Evolutionary conservation across 1,140 invertebrate genomes (phyloP), one percentile per base, ranked within the genome.

Genomic region (Trichonephila inaurata): DNA sequence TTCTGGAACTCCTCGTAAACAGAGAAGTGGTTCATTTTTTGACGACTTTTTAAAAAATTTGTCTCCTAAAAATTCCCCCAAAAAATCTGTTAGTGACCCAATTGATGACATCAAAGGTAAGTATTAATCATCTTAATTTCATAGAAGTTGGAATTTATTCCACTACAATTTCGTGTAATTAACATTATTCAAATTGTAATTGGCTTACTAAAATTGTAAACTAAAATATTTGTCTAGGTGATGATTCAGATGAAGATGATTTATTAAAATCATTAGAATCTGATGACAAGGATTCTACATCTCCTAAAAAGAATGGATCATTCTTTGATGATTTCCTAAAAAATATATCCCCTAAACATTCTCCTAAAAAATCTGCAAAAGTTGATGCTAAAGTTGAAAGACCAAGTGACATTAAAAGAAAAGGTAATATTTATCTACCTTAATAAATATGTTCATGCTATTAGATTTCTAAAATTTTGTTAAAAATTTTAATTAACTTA

Each of bases 271-370:
- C 64, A 81, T 82, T 93, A 51, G 86, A 82, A 62, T 93, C 86
- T 19, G 61, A 88, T 88, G 66, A 33, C 16, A 91, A 66, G 21
- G 28, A 14, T 77, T 19, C 28, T 18, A 16, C 69, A 40, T 62
- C 85, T 18, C 40, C 21, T 19, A 81, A 89, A 64, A 62, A 69
- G 81, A 81, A 61, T 40, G 72, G 86, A 0, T 93, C 92, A 28
- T 93, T 88, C 64, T 62, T 89, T 88, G 92, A 93, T 81, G 92
- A 89, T 8, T 93, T 88, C 81, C 24, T 93, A 21, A 77, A 89
- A 64, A 93, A 51, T 16, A 61, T 28, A 64, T 88, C 61, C 7
- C 61, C 86, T 2, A 88, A 88, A 21, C 60, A 62, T 5, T 88
- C 86, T n/a, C 60, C 86, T 21, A 88, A 88, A 88, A 88, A 88